These are phyloP conservation scores for Mustela nigripes DNA, from an alignment of 2,113 vertebrate genomes.

Conservation along the genomic window DNA sequence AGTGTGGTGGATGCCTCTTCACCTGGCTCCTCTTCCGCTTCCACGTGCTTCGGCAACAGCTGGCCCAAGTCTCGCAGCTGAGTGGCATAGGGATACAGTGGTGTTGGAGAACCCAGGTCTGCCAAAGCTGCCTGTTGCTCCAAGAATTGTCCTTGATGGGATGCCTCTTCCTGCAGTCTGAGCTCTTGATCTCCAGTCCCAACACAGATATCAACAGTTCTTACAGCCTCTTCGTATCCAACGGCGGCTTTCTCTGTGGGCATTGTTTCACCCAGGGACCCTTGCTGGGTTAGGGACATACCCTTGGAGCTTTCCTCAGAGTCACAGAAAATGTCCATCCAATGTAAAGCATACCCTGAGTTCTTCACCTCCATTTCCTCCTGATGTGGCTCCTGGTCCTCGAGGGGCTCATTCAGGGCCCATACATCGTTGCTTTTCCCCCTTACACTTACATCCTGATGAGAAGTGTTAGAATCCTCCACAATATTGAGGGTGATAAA, in stretches of 20 bases:
- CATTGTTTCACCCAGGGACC: not conserved
- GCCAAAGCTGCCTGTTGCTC: not conserved
- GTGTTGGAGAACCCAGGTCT: not conserved
- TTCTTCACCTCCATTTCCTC: slow-evolving; percentile 7
- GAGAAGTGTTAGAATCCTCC: slow-evolving; percentile 77
- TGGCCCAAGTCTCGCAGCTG: slow-evolving; percentile 58
- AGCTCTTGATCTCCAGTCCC: slow-evolving; percentile 13
- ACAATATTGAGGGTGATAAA: slow-evolving; percentile 80
- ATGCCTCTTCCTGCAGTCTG: not conserved
- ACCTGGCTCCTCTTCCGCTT: not conserved
- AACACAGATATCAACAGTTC: slow-evolving; percentile 36
- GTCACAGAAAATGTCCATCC: slow-evolving; percentile 33
- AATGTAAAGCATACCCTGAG: slow-evolving; percentile 58
- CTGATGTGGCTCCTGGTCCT: not conserved
- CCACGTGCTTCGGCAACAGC: not conserved
- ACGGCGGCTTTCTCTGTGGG: not conserved
- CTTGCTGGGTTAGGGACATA: not conserved
- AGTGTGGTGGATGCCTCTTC: slow-evolving; percentile 71
- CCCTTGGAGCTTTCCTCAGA: not conserved
- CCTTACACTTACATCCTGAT: not conserved
- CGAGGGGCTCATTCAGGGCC: not conserved
- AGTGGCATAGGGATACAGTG: slow-evolving; percentile 23
- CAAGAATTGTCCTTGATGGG: not conserved
- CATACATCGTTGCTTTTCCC: not conserved
- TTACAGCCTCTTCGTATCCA: slow-evolving; percentile 85